Conservation (phyloP, 2,113 vertebrate species). For the Pipa parva region DNA sequence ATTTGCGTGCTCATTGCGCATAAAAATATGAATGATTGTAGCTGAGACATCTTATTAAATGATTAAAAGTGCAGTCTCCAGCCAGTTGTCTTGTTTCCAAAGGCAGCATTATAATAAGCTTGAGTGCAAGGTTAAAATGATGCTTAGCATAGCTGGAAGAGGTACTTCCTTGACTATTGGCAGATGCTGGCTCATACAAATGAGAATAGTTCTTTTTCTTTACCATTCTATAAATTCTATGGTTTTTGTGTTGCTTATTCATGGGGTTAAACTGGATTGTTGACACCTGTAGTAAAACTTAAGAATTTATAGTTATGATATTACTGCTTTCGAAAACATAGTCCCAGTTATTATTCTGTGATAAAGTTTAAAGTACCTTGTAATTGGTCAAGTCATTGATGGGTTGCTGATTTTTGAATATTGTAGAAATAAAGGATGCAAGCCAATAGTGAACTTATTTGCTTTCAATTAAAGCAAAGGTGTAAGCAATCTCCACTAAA, state of each 20-base stretch:
- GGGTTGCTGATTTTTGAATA: no score
- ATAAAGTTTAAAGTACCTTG: no score
- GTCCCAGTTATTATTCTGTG: no score
- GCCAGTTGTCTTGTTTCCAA: conserved; percentile 67
- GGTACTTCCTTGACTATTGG: conserved; percentile 47
- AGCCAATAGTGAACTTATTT: no score
- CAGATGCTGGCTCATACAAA: conserved; percentile 42
- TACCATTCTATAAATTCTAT: conserved; percentile 38
- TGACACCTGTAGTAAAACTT: no score
- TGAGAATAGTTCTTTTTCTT: conserved; percentile 46
- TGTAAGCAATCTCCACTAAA: no score
- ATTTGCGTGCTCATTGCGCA: conserved; percentile 25
- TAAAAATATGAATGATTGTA: conserved; percentile 42
- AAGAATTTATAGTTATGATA: no score
- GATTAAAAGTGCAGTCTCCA: conserved; percentile 45
- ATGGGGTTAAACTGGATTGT: background rate
- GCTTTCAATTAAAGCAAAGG: no score
- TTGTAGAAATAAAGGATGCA: no score
- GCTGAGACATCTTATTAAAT: conserved; percentile 48
- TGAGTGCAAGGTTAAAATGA: conserved; percentile 58
- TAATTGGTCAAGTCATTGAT: no score
- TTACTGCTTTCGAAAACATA: no score
- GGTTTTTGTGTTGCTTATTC: no score
- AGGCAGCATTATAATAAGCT: conserved; percentile 48
- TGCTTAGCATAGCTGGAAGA: conserved; percentile 36